These are phyloP conservation scores for Desmophyllum pertusum DNA, from an alignment of 92 coral and sea anemone species.

Conservation along the genomic window DNA sequence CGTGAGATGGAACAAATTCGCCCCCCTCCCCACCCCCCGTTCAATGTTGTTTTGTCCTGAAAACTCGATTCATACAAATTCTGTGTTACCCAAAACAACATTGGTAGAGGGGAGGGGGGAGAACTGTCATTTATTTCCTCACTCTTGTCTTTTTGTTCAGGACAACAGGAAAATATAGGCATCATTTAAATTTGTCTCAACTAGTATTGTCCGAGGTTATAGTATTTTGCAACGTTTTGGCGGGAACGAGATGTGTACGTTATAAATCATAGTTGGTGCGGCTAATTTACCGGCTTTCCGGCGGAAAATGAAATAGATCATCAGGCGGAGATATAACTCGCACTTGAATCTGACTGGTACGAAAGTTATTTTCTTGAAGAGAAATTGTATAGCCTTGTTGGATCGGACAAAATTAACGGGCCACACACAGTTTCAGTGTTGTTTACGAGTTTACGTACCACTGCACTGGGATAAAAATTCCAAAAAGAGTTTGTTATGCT, in stretches of 20 bases:
- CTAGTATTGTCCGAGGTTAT: no score
- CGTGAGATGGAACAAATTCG: no score
- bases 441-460: neutral
- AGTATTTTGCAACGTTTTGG: neutral
- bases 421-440: conserved; percentile 24
- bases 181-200: no score
- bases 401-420: neutral
- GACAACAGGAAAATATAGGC: no score
- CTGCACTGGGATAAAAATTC: neutral
- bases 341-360: no score
- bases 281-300: neutral
- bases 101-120: no score
- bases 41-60: no score
- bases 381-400: neutral
- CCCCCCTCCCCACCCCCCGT: no score
- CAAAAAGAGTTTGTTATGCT: conserved; percentile 5
- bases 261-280: neutral
- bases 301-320: neutral
- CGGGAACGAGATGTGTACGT: neutral
- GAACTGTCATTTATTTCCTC: no score
- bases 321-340: neutral
- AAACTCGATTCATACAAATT: no score
- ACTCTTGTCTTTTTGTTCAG: no score
- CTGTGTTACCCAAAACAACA: no score
- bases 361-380: neutral